Percentiles rank a stretch among this genome's conserved stretches.
Conservation (phyloP, 1,140 invertebrate species). For the Drosophila triauraria region DNA sequence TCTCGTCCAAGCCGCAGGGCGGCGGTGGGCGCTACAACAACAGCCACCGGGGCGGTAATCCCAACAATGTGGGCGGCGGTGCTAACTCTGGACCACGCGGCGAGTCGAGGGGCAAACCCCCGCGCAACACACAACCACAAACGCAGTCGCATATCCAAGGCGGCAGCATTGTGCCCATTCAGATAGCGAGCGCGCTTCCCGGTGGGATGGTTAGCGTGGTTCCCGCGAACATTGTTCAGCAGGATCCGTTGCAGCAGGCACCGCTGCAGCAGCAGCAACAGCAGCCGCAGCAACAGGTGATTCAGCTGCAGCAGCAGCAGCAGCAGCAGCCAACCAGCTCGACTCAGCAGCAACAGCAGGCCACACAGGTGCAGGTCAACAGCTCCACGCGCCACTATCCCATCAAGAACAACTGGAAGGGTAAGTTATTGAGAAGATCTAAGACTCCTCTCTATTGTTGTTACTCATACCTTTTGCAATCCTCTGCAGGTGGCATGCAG, state of each 20-base stretch:
- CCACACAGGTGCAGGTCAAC: conserved; percentile 32
- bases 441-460: neutral
- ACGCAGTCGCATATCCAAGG: conserved; percentile 64
- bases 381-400: conserved; percentile 67
- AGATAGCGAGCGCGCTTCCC: conserved; percentile 58
- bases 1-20: conserved; percentile 73
- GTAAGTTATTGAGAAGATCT: conserved; percentile 2
- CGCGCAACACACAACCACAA: conserved; percentile 56
- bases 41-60: conserved; percentile 68
- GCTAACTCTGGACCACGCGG: conserved; percentile 58
- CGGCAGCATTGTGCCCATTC: conserved; percentile 70
- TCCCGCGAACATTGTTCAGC: conserved; percentile 65
- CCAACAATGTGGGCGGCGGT: conserved; percentile 63
- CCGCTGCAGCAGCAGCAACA: conserved; percentile 36
- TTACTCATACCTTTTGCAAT: neutral
- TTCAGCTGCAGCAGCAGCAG: conserved; percentile 54
- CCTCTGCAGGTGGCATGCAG: conserved; percentile 62
- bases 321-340: conserved; percentile 41
- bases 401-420: conserved; percentile 72
- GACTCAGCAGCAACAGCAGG: conserved; percentile 41
- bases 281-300: conserved; percentile 49
- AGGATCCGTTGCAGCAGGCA: conserved; percentile 33
- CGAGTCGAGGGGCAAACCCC: conserved; percentile 66
- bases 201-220: conserved; percentile 73
- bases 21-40: conserved; percentile 71